Percentiles rank a stretch among this genome's conserved stretches.
Evolutionary conservation across 2,113 vertebrate genomes (phyloP).

Genomic region (Lota lota): DNA sequence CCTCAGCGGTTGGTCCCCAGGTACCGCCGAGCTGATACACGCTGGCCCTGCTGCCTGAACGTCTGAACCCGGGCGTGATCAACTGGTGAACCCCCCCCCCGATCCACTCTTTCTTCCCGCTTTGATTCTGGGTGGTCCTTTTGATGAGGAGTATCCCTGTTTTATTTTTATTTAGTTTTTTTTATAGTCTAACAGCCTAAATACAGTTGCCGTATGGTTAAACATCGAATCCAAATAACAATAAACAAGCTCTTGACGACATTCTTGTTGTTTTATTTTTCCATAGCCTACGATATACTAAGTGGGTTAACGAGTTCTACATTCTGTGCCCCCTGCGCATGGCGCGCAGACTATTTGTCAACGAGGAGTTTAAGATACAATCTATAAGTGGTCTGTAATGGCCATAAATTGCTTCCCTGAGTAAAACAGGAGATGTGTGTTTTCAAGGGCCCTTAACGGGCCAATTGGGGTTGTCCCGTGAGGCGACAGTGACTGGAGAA

Average conservation of each 20-base stretch:
- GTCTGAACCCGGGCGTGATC: slow-evolving; percentile 43
- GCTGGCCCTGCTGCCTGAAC: slow-evolving; percentile 41
- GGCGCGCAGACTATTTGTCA: slow-evolving; percentile 69
- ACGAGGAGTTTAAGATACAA: slow-evolving; percentile 71
- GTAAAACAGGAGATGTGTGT: slow-evolving; percentile 80
- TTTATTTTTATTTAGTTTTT: slow-evolving; percentile 59
- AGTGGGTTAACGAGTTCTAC: slow-evolving; percentile 31
- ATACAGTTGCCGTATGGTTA: slow-evolving; percentile 54
- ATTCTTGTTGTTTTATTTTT: slow-evolving; percentile 58
- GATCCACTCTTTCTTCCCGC: slow-evolving; percentile 11
- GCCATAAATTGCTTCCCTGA: slow-evolving; percentile 89
- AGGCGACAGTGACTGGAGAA: slow-evolving; percentile 76
- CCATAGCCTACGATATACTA: slow-evolving; percentile 40
- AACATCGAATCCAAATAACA: slow-evolving; percentile 50
- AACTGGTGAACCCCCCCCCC: slow-evolving; percentile 45
- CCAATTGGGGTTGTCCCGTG: slow-evolving; percentile 79
- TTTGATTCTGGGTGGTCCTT: slow-evolving; percentile 80
- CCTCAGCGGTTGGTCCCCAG: slow-evolving; percentile 31
- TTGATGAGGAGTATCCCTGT: slow-evolving; percentile 3
- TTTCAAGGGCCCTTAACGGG: slow-evolving; percentile 79
- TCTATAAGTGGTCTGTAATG: slow-evolving; percentile 84
- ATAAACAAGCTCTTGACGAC: slow-evolving; percentile 71
- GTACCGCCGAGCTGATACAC: slow-evolving; percentile 37
- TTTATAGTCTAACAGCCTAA: slow-evolving; percentile 67
- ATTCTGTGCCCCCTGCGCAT: slow-evolving; percentile 1